Percentiles rank a stretch among this genome's conserved stretches.
Conservation (phyloP, 2,113 vertebrate species). For the Neotoma lepida region DNA sequence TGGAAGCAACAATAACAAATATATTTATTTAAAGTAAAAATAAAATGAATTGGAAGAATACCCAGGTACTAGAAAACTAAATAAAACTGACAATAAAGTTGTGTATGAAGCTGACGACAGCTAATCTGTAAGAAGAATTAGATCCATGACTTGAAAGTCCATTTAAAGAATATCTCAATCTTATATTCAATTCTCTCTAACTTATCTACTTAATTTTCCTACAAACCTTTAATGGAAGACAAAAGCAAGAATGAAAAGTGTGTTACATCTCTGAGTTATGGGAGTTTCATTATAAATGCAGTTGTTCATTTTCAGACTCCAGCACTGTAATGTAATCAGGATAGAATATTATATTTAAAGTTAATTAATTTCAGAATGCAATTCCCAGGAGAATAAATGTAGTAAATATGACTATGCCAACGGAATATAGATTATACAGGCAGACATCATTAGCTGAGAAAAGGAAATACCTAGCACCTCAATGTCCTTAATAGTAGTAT, state of each 20-base stretch:
- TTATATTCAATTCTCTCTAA: not conserved
- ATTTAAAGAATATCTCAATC: not conserved
- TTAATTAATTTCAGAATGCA: conserved; percentile 13
- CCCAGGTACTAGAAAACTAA: not conserved
- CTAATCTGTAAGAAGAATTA: not conserved
- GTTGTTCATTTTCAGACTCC: not conserved
- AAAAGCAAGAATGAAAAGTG: not conserved
- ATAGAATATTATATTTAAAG: conserved; percentile 27
- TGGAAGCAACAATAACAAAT: not conserved
- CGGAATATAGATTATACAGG: conserved; percentile 6
- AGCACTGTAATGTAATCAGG: conserved; percentile 13
- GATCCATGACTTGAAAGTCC: not conserved
- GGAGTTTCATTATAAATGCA: conserved; percentile 45
- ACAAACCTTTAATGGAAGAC: not conserved
- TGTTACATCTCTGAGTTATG: conserved; percentile 7
- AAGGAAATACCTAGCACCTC: not conserved
- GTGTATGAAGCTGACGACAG: not conserved
- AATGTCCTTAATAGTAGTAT: not conserved
- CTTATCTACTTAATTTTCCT: conserved; percentile 3
- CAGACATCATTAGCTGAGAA: not conserved
- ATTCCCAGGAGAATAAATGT: conserved; percentile 35
- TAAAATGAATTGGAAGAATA: not conserved
- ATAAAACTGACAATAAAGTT: not conserved
- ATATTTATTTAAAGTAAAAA: not conserved
- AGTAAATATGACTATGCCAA: not conserved